Evolutionary conservation across 92 coral and sea anemone species (phyloP), one percentile per base, ranked within the genome.

Genomic region (Zoanthus sansibaricus): DNA sequence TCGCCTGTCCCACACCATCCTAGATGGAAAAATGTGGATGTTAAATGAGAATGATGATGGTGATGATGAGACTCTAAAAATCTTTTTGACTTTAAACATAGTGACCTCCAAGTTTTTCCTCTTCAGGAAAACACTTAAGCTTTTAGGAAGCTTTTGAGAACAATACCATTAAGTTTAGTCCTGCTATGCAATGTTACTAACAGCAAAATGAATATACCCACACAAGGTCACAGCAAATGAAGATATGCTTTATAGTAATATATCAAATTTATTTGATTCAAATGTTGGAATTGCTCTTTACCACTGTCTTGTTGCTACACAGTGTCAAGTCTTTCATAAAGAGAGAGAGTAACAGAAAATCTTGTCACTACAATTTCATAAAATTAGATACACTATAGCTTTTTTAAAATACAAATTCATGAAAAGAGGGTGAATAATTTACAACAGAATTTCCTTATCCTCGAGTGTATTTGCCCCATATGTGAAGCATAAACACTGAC

Each of bases 381-480:
- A 59, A 77, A 66, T n/a, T 71, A 59, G 71, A 46, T 15, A 3
- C 16, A 20, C 33, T 76, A 11, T 42, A 20, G 52, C 18, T 18
- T 8, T 45, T 30, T 25, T 25, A 25, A 25, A 37, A 42, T 86
- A 67, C 49, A 59, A 83, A 87, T 77, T 49, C 9, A 5, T 49
- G 55, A 20, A 78, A 42, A 46, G 32, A 82, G 62, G 52, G 58
- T 70, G 48, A 78, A 89, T 85, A 76, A 89, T 77, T 48, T 77
- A 83, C 59, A 89, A 20, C 54, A 45, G 15, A 10, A 58, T 86
- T 86, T 33, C 64, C 55, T 93, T 91, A 96, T 89, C 94, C 96
- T 70, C 98, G 89, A 31, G 98, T 96, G 88, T 96, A 96, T 86
- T 96, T 96, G 62, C 99, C 99, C 99, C 99, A 96, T 71, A 96